Conservation (phyloP, 92 coral and sea anemone genomes). For the Epizoanthus stellaris region DNA sequence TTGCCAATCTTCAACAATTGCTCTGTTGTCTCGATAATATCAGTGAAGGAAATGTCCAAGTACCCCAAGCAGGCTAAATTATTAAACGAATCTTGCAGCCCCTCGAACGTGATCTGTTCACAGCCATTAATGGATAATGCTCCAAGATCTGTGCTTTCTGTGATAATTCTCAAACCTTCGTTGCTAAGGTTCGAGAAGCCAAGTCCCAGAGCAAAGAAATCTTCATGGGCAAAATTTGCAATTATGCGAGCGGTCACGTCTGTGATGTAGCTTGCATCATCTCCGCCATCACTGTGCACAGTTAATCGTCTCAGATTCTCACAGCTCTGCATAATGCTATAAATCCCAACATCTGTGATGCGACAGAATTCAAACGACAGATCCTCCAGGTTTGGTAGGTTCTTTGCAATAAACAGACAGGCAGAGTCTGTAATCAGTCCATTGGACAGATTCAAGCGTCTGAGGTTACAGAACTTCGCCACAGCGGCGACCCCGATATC, state of each 20-base stretch:
- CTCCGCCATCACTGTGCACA: constrained; percentile 84
- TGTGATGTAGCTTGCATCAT: constrained; percentile 75
- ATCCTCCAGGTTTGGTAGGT: constrained; percentile 78
- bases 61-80: constrained; percentile 76
- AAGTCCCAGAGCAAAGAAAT: constrained; percentile 85
- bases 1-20: constrained; percentile 90
- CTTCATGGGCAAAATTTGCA: constrained; percentile 83
- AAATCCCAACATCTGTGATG: constrained; percentile 88
- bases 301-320: constrained; percentile 79
- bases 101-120: constrained; percentile 82
- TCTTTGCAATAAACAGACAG: constrained; percentile 76
- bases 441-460: constrained; percentile 86
- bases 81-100: constrained; percentile 80
- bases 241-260: constrained; percentile 84
- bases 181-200: constrained; percentile 95
- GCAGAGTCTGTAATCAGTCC: constrained; percentile 91
- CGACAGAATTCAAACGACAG: constrained; percentile 90
- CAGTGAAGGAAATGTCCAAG: constrained; percentile 93
- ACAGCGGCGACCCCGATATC: constrained; percentile 90
- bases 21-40: constrained; percentile 73
- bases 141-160: constrained; percentile 80
- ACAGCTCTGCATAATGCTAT: constrained; percentile 81
- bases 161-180: constrained; percentile 87
- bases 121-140: constrained; percentile 90
- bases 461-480: constrained; percentile 83